phyloP scores from a whole-genome alignment of 2,797 vertebrate genomes.

The Peromyscus eremicus region DNA sequence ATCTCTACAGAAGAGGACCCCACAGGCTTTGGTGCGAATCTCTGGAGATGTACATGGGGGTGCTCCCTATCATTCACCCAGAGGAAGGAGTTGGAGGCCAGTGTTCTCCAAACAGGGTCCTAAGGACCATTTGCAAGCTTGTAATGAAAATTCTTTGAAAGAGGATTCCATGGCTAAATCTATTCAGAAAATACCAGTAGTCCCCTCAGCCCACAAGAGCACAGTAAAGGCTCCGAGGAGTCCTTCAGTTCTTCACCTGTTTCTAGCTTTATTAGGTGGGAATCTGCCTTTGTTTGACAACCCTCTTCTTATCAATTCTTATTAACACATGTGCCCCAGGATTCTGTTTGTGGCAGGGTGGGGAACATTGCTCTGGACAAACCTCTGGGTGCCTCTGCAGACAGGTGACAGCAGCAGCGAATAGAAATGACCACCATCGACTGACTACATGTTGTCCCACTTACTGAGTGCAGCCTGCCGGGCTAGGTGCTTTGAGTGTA shows the following conservation, averaged over 20 bases:
- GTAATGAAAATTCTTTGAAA: not conserved
- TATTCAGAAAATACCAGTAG: no score
- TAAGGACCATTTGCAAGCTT: not conserved
- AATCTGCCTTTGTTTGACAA: not conserved
- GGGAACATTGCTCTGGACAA: not conserved
- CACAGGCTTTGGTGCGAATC: accelerated
- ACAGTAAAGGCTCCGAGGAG: not conserved
- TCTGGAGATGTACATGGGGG: not conserved
- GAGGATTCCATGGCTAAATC: not conserved
- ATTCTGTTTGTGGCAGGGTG: not conserved
- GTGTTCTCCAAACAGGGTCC: not conserved
- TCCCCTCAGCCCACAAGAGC: not conserved
- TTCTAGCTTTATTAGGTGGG: conserved; percentile 2
- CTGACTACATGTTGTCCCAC: accelerated
- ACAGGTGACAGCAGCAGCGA: accelerated
- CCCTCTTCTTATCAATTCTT: conserved; percentile 17
- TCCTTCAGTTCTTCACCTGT: not conserved
- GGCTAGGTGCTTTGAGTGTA: not conserved
- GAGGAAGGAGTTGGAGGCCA: not conserved
- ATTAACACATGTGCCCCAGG: not conserved
- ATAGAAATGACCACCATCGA: accelerated
- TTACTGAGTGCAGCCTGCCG: not conserved
- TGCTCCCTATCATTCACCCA: not conserved
- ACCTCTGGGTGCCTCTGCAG: not conserved
- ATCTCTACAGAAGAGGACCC: not conserved